Conservation (phyloP, 1,140 invertebrate genomes). For the Thaumetopoea pityocampa region DNA sequence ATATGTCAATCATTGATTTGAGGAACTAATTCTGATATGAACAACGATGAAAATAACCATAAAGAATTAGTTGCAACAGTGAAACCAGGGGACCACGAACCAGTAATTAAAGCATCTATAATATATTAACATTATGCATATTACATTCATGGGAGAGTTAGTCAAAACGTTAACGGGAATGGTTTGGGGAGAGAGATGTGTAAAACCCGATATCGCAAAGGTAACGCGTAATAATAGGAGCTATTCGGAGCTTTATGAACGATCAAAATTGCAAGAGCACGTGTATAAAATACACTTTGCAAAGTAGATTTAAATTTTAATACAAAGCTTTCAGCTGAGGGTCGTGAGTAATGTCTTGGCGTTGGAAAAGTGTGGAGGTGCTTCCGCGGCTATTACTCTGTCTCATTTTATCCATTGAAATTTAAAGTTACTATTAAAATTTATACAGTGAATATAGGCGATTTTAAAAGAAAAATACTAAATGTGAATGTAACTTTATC, state of each 20-base stretch:
- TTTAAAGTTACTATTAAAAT: conserved; percentile 9
- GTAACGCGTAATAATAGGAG: conserved; percentile 69
- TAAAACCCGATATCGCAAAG: conserved; percentile 69
- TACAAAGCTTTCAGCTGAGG: conserved; percentile 72
- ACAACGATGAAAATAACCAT: too few species aligned
- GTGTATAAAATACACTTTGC: conserved; percentile 75
- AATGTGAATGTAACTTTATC: too few species aligned
- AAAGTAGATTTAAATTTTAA: conserved; percentile 77
- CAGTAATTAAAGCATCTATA: conserved; percentile 68
- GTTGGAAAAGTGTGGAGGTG: conserved; percentile 57
- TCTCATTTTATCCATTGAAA: conserved; percentile 10
- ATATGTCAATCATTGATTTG: too few species aligned
- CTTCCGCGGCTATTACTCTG: conserved; percentile 16
- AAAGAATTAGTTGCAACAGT: too few species aligned
- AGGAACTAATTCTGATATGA: too few species aligned
- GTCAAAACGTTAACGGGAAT: conserved; percentile 52
- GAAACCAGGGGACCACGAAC: conserved; percentile 53
- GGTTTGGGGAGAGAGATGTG: conserved; percentile 51
- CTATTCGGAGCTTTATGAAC: conserved; percentile 71
- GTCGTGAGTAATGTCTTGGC: conserved; percentile 66
- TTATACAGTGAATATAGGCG: too few species aligned
- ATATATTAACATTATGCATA: conserved; percentile 70
- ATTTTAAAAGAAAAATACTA: too few species aligned
- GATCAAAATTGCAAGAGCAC: conserved; percentile 74
- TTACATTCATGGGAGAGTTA: conserved; percentile 62